Conservation (phyloP, 1,140 invertebrate genomes). For the Laodelphax striatellus region DNA sequence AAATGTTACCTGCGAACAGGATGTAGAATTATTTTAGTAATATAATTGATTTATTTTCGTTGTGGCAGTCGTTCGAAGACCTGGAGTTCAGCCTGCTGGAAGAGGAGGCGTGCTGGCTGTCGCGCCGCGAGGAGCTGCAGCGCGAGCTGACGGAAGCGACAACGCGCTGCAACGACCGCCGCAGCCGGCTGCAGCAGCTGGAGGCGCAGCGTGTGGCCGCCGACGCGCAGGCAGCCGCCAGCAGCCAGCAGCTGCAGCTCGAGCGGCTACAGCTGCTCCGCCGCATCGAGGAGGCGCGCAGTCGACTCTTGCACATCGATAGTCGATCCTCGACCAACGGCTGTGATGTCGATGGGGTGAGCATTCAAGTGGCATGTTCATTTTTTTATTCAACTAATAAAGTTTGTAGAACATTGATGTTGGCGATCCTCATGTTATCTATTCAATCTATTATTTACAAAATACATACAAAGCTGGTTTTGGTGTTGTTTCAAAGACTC, state of each 20-base stretch:
- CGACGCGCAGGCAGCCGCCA: slow-evolving; percentile 43
- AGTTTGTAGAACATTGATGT: no score
- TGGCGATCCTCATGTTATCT: no score
- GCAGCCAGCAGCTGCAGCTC: slow-evolving; percentile 48
- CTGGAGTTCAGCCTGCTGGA: slow-evolving; percentile 89
- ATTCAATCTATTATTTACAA: no score
- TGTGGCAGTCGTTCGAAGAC: slow-evolving; percentile 81
- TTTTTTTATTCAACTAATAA: no score
- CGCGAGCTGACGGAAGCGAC: slow-evolving; percentile 57
- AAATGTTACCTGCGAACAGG: no score
- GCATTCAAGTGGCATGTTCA: no score
- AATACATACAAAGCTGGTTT: no score
- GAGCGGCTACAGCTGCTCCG: slow-evolving; percentile 46
- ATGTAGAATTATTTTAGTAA: no score
- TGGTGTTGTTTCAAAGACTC: no score
- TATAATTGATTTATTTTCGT: no score
- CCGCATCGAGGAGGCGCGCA: slow-evolving; percentile 44
- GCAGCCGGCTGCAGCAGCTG: slow-evolving; percentile 48
- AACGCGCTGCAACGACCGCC: slow-evolving; percentile 48
- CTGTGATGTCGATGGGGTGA: not conserved
- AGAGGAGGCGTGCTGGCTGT: slow-evolving; percentile 71
- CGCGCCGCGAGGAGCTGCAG: slow-evolving; percentile 70
- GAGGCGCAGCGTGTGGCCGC: slow-evolving; percentile 51
- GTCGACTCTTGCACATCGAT: not conserved
- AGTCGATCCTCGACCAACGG: not conserved